These are phyloP conservation scores for Epizoanthus scotinus DNA, from an alignment of 92 coral and sea anemone genomes.

Conservation along the genomic window DNA sequence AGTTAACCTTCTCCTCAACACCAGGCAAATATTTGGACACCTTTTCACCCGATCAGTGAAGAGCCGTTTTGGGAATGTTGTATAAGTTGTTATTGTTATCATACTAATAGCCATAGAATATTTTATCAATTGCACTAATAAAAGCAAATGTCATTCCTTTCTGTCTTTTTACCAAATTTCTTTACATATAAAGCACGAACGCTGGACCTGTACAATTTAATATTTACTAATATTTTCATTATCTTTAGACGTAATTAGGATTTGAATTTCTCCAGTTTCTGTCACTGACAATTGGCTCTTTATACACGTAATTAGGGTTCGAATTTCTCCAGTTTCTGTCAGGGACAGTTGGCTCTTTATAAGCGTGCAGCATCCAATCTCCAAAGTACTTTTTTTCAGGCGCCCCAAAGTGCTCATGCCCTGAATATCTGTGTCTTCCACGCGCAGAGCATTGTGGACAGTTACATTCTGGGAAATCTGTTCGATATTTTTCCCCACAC, in stretches of 20 bases:
- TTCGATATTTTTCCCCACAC: conserved; percentile 49
- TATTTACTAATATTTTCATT: background rate
- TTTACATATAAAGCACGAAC: conserved; percentile 11
- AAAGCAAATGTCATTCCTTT: background rate
- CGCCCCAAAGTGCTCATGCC: conserved; percentile 66
- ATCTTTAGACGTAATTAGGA: conserved; percentile 39
- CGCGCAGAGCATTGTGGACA: conserved; percentile 69
- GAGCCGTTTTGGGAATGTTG: no score
- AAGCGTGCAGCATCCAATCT: conserved; percentile 72
- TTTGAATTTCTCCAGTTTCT: conserved; percentile 31
- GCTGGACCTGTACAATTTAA: background rate
- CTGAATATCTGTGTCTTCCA: conserved; percentile 50
- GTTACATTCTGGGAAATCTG: conserved; percentile 52
- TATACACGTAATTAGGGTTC: background rate
- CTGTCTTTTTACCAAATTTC: conserved; percentile 13
- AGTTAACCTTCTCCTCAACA: no score
- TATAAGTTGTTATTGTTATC: no score
- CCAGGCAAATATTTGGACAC: no score
- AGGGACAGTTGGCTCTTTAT: background rate
- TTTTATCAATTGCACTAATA: background rate
- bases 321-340: conserved; percentile 37
- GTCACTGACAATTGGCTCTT: background rate
- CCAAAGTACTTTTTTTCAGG: conserved; percentile 88
- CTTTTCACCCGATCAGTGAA: no score
- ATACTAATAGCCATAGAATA: no score